phyloP scores from a whole-genome alignment of 2,797 vertebrate genomes.

The Tadarida brasiliensis region DNA sequence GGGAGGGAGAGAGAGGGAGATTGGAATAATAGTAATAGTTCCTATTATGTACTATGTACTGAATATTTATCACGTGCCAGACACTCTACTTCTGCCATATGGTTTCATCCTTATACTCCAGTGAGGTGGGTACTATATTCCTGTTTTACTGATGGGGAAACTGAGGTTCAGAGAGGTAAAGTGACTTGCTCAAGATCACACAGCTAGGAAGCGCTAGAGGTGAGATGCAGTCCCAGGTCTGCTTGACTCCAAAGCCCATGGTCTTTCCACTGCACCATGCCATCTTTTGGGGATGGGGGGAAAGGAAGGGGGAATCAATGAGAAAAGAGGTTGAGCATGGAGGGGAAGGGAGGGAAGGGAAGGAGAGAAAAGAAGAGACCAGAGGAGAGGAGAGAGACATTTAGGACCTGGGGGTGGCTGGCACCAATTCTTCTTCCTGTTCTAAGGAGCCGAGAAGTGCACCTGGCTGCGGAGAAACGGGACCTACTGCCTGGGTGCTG shows the following conservation, averaged over 20 bases:
- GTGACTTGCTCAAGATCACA: constrained; percentile 78
- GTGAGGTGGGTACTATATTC: constrained; percentile 25
- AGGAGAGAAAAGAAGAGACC: constrained; percentile 51
- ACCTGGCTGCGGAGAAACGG: constrained; percentile 17
- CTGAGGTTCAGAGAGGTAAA: constrained; percentile 76
- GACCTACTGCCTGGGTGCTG: neutral
- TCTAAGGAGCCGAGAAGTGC: constrained; percentile 23
- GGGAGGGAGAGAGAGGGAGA: neutral
- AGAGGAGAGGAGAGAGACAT: constrained; percentile 55
- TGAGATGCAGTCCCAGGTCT: constrained; percentile 70
- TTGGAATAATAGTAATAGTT: constrained; percentile 60
- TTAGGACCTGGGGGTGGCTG: constrained; percentile 43
- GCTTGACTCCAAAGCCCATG: constrained; percentile 70
- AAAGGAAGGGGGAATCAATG: constrained; percentile 2
- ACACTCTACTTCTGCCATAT: constrained; percentile 39
- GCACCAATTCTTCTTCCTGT: constrained; percentile 42
- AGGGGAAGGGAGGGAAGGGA: neutral
- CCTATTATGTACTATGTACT: constrained; percentile 63
- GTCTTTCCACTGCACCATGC: constrained; percentile 80
- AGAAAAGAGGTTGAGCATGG: constrained; percentile 32
- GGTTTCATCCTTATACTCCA: constrained; percentile 51
- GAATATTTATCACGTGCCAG: constrained; percentile 63
- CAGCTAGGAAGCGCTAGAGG: constrained; percentile 70
- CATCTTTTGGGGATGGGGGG: constrained; percentile 40
- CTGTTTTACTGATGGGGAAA: constrained; percentile 77